A percentile compares a stretch with the other conserved stretches of the same genome.
Conservation (phyloP, 2,888 invertebrate species). For the Sarcophaga caerulescens region DNA sequence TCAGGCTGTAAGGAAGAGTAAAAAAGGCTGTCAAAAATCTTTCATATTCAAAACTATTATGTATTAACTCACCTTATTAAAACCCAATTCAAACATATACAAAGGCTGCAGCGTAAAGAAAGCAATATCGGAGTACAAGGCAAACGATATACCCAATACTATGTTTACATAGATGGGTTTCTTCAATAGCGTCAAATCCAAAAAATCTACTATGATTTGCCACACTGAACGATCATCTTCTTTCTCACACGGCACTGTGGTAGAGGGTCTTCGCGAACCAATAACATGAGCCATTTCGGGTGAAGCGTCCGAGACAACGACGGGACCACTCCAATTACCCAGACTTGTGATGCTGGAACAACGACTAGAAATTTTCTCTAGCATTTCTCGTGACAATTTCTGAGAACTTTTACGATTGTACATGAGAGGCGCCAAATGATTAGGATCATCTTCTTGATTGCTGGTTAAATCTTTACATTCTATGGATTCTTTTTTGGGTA, state of each 20-base stretch:
- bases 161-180: constrained; percentile 86
- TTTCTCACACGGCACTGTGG: constrained; percentile 32
- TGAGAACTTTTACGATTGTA: constrained; percentile 58
- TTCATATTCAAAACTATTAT: not conserved
- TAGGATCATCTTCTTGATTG: constrained; percentile 25
- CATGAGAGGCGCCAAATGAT: constrained; percentile 63
- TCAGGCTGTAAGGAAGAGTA: constrained; percentile 81
- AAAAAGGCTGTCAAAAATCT: constrained; percentile 1
- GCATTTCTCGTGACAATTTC: constrained; percentile 67
- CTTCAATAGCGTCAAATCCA: constrained; percentile 85
- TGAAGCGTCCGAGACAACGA: constrained; percentile 77
- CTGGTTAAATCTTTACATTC: not conserved
- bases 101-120: constrained; percentile 87
- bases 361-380: constrained; percentile 71
- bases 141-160: constrained; percentile 86
- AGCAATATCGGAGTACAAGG: constrained; percentile 86
- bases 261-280: constrained; percentile 72
- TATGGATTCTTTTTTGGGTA: not conserved
- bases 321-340: constrained; percentile 80
- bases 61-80: constrained; percentile 73
- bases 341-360: constrained; percentile 79
- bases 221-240: constrained; percentile 69
- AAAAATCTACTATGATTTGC: constrained; percentile 83
- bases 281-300: constrained; percentile 74
- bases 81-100: constrained; percentile 79